phyloP scores from a whole-genome alignment of 1,140 invertebrate species.

The Mylabris phalerata region DNA sequence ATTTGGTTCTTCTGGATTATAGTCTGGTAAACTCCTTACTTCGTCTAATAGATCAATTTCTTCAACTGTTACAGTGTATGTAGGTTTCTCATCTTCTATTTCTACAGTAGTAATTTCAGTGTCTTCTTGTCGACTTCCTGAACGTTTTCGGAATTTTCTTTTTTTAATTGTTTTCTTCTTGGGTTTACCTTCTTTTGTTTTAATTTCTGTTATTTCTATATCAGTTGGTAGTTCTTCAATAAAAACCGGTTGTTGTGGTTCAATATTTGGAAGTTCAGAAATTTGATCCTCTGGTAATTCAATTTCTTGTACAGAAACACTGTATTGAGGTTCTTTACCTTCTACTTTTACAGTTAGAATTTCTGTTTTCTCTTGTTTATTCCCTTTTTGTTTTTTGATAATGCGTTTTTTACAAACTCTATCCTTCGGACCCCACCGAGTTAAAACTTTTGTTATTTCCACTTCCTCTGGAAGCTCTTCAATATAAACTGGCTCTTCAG shows the following conservation, averaged over 20 bases:
- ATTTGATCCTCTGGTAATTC: slow-evolving; percentile 17
- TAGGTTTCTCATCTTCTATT: slow-evolving; percentile 25
- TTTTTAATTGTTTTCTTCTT: slow-evolving; percentile 2
- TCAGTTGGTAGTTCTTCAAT: slow-evolving; percentile 40
- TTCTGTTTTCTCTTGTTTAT: slow-evolving; percentile 33
- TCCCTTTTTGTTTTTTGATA: slow-evolving; percentile 38
- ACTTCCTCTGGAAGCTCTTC: slow-evolving; percentile 40
- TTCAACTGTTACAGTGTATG: slow-evolving; percentile 24
- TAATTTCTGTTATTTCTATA: slow-evolving; percentile 22
- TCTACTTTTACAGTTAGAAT: slow-evolving; percentile 37
- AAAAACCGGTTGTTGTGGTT: slow-evolving; percentile 24
- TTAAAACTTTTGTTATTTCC: no score
- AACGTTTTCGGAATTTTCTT: slow-evolving; percentile 33
- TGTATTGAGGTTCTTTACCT: slow-evolving; percentile 33
- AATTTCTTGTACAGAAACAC: slow-evolving; percentile 22
- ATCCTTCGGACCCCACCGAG: no score
- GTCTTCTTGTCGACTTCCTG: slow-evolving; percentile 32
- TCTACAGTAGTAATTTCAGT: slow-evolving; percentile 38
- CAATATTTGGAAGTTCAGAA: not conserved
- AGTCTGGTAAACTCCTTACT: not conserved
- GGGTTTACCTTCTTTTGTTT: slow-evolving; percentile 14
- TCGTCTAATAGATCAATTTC: slow-evolving; percentile 18
- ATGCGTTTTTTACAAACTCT: slow-evolving; percentile 25
- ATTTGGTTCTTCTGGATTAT: not conserved
- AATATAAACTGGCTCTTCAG: slow-evolving; percentile 27